phyloP scores from a whole-genome alignment of 2,113 vertebrate genomes.

The Nycticryphes semicollaris region DNA sequence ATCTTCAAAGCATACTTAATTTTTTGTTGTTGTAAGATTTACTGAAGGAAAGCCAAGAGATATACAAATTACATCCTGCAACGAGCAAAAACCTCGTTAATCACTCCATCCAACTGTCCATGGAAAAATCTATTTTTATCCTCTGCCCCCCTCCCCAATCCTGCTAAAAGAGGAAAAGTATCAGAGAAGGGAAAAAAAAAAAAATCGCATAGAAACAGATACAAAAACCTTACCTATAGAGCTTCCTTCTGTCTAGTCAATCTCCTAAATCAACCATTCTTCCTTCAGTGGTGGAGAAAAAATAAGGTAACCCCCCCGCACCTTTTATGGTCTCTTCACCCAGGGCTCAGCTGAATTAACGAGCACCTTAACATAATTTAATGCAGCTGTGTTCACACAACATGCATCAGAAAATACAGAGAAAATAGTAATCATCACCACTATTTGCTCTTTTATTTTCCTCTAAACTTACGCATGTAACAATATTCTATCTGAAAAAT shows the following conservation, averaged over 20 bases:
- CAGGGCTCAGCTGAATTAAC: background rate
- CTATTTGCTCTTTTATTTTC: background rate
- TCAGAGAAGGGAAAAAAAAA: background rate
- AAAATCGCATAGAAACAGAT: accelerated
- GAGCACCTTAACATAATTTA: background rate
- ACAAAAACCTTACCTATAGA: background rate
- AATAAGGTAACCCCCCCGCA: accelerated
- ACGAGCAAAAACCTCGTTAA: background rate
- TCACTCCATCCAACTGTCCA: background rate
- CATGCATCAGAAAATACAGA: background rate
- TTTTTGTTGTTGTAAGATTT: background rate
- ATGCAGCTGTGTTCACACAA: background rate
- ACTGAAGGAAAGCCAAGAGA: background rate
- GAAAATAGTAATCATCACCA: accelerated
- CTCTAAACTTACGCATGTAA: background rate
- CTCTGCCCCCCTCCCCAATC: accelerated
- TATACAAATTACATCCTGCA: background rate
- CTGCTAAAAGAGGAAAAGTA: accelerated
- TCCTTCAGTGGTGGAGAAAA: accelerated
- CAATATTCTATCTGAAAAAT: background rate
- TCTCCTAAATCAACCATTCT: background rate
- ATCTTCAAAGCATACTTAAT: background rate
- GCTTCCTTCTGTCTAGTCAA: accelerated
- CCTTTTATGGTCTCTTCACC: background rate
- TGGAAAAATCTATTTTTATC: background rate